Evolutionary conservation across 2,113 vertebrate species (phyloP).

Genomic region (Pontoporia blainvillei): DNA sequence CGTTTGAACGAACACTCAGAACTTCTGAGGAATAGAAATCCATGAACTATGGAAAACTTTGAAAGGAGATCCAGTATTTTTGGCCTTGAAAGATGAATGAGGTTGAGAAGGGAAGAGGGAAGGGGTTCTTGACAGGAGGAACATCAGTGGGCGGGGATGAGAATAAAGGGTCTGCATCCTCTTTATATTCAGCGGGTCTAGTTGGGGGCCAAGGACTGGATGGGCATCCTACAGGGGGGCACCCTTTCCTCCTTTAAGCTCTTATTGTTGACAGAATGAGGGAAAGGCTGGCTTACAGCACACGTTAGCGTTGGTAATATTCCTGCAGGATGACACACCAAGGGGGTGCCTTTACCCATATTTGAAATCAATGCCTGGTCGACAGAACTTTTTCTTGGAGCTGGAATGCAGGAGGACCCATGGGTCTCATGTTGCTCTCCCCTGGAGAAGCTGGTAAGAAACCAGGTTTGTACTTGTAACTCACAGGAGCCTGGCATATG

Average conservation of each 20-base stretch:
- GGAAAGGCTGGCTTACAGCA: background rate
- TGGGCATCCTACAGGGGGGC: background rate
- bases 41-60: background rate
- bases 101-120: background rate
- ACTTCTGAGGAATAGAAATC: background rate
- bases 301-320: background rate
- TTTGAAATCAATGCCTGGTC: conserved; percentile 49
- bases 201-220: background rate
- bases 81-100: background rate
- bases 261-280: background rate
- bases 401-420: background rate
- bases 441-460: conserved; percentile 44
- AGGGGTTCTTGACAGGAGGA: background rate
- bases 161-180: background rate
- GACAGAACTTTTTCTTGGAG: conserved; percentile 42
- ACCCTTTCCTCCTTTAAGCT: background rate
- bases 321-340: background rate
- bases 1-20: background rate
- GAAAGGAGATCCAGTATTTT: background rate
- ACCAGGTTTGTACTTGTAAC: background rate
- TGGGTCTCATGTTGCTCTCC: conserved; percentile 12
- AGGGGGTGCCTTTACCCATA: background rate
- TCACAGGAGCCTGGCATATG: conserved; percentile 24
- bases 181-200: background rate
- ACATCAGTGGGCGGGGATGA: background rate